These are phyloP conservation scores for Xiphophorus hellerii DNA, from an alignment of 2,113 vertebrate species.

Conservation along the genomic window DNA sequence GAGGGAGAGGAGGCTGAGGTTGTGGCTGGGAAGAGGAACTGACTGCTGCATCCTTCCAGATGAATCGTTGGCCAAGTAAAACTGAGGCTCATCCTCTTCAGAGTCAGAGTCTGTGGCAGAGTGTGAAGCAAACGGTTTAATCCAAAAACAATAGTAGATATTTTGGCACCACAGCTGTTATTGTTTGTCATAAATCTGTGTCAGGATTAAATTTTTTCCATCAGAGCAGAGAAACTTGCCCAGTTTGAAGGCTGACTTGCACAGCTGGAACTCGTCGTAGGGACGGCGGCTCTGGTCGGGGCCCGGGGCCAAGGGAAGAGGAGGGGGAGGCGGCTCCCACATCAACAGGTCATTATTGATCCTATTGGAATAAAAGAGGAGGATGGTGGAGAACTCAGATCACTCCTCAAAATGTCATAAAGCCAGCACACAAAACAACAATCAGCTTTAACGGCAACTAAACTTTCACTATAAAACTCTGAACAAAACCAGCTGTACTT, in stretches of 20 bases:
- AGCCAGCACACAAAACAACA: background rate
- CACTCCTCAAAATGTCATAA: conserved; percentile 13
- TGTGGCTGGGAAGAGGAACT: conserved; percentile 60
- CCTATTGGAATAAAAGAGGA: conserved; percentile 63
- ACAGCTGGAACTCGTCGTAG: conserved; percentile 85
- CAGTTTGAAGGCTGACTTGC: conserved; percentile 90
- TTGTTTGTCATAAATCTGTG: conserved; percentile 3
- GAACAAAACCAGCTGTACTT: background rate
- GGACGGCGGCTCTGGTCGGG: conserved; percentile 44
- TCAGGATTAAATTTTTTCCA: conserved; percentile 8
- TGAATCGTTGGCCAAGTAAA: conserved; percentile 77
- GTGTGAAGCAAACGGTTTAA: background rate
- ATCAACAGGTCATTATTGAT: conserved; percentile 93
- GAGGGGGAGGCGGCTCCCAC: conserved; percentile 83
- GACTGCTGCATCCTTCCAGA: conserved; percentile 48
- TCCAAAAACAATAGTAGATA: conserved; percentile 17
- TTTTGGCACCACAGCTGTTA: background rate
- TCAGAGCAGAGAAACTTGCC: conserved; percentile 73
- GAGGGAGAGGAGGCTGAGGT: conserved; percentile 85
- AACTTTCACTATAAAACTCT: background rate
- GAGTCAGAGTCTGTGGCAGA: conserved; percentile 85
- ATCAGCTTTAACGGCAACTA: background rate
- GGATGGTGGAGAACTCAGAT: conserved; percentile 6
- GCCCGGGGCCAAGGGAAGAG: conserved; percentile 50
- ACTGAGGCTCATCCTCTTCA: conserved; percentile 87